phyloP scores from a whole-genome alignment of 1,140 invertebrate genomes.

The Scaptomyza hsui region DNA sequence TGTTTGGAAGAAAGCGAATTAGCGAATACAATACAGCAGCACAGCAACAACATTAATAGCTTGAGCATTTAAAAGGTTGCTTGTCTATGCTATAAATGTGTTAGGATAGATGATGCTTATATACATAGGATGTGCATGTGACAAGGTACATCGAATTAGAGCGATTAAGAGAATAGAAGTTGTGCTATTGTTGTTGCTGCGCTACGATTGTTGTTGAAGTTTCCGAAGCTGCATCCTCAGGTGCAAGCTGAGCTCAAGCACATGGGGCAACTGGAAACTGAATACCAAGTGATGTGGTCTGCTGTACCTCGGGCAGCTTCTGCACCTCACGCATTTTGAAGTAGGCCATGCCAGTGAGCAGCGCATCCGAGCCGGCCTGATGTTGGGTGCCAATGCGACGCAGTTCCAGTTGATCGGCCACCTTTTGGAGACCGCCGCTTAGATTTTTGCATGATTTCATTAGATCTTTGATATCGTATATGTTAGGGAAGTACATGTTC shows the following conservation, averaged over 20 bases:
- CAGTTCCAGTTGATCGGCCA: conserved; percentile 95
- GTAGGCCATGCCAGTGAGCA: conserved; percentile 98
- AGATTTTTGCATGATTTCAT: conserved; percentile 99
- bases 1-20: conserved; percentile 17
- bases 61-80: background rate
- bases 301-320: background rate
- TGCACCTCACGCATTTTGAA: conserved; percentile 98
- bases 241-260: conserved; percentile 60
- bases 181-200: conserved; percentile 18
- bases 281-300: conserved; percentile 77
- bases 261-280: conserved; percentile 62
- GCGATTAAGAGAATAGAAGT: background rate
- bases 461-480: conserved; percentile 99
- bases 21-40: background rate
- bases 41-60: background rate
- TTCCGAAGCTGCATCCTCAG: conserved; percentile 3
- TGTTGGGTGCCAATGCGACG: conserved; percentile 97
- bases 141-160: conserved; percentile 12
- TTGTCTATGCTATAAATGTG: background rate
- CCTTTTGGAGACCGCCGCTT: conserved; percentile 98
- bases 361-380: conserved; percentile 98
- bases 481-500: conserved; percentile 96
- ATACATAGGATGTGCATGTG: background rate
- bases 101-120: background rate
- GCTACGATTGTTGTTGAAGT: conserved; percentile 13